These are phyloP conservation scores for Steatornis caripensis DNA, from an alignment of 2,113 vertebrate species.

Conservation along the genomic window DNA sequence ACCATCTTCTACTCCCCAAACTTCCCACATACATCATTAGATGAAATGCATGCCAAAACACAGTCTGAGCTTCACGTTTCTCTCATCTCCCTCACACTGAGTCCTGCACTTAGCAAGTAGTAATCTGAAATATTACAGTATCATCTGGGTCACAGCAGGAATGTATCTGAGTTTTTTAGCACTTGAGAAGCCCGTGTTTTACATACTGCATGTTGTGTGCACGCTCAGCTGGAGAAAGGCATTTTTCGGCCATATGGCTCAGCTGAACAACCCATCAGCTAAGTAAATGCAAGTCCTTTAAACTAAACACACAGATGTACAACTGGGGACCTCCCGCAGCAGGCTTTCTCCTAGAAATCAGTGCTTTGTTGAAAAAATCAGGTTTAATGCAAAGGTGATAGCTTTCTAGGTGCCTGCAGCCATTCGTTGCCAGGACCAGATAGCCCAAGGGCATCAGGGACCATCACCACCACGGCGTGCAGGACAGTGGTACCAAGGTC, in stretches of 20 bases:
- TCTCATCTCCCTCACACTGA: not conserved
- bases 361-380: not conserved
- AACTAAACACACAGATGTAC: not conserved
- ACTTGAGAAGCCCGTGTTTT: not conserved
- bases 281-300: not conserved
- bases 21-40: not conserved
- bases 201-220: not conserved
- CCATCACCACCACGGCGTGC: not conserved
- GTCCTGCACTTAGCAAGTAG: not conserved
- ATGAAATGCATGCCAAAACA: not conserved
- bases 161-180: not conserved
- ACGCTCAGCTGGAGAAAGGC: not conserved
- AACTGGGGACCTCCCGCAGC: not conserved
- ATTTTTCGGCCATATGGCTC: not conserved
- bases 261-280: not conserved
- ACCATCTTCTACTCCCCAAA: not conserved
- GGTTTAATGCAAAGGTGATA: not conserved
- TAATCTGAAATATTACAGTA: not conserved
- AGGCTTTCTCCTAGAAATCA: not conserved
- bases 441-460: not conserved
- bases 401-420: not conserved
- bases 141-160: not conserved
- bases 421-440: not conserved
- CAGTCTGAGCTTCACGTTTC: not conserved
- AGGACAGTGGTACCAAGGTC: not conserved